Evolutionary conservation across 2,797 vertebrate species (phyloP).

Genomic region (Potorous gilbertii): DNA sequence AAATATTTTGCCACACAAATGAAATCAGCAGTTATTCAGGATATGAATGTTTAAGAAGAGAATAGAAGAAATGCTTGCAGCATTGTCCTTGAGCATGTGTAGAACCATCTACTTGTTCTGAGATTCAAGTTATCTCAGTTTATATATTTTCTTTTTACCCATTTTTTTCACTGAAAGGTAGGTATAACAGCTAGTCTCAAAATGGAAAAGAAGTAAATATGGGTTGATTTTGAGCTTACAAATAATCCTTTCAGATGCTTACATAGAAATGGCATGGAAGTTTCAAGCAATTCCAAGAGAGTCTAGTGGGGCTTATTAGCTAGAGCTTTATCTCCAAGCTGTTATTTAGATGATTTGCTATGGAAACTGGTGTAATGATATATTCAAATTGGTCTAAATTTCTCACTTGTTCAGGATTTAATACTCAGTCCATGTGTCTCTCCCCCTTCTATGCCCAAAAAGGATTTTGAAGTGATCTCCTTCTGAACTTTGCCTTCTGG

Average conservation of each 20-base stretch:
- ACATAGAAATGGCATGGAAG: slow-evolving; percentile 68
- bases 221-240: slow-evolving; percentile 69
- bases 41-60: background rate
- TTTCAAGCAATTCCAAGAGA: slow-evolving; percentile 62
- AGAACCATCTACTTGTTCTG: slow-evolving; percentile 69
- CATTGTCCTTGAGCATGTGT: slow-evolving; percentile 23
- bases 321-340: slow-evolving; percentile 30
- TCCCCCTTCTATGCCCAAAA: slow-evolving; percentile 33
- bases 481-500: slow-evolving; percentile 52
- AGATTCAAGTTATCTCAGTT: background rate
- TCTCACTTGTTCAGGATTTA: slow-evolving; percentile 24
- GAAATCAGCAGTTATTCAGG: background rate
- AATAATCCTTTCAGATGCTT: slow-evolving; percentile 69
- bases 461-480: slow-evolving; percentile 43
- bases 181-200: background rate
- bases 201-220: slow-evolving; percentile 49
- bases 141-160: background rate
- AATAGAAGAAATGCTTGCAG: background rate
- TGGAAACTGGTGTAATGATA: slow-evolving; percentile 64
- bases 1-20: background rate
- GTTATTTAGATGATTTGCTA: slow-evolving; percentile 73
- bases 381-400: slow-evolving; percentile 59
- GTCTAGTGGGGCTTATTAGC: background rate
- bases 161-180: background rate
- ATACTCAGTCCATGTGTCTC: slow-evolving; percentile 40